These are phyloP conservation scores for Aphelinus atriplicis DNA, from an alignment of 1,140 invertebrate genomes.

Conservation along the genomic window DNA sequence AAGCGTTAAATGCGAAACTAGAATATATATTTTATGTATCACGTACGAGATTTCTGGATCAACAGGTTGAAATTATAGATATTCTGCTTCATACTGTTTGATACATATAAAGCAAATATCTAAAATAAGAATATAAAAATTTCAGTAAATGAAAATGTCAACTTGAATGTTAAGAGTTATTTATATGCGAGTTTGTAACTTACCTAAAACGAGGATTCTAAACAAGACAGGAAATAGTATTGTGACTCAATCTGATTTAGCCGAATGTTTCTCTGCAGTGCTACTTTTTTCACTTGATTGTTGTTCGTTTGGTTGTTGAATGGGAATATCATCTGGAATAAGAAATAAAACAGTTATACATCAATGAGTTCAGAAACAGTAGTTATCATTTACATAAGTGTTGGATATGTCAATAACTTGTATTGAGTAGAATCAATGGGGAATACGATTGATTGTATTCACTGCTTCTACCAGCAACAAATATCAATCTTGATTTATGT, in stretches of 20 bases:
- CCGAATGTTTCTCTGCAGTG: constrained; percentile 11
- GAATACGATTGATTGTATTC: too few relatives aligned
- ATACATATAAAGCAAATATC: constrained; percentile 4
- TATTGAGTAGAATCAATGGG: background rate
- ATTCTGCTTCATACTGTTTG: constrained; percentile 4
- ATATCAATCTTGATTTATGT: too few relatives aligned
- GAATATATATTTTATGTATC: constrained; percentile 7
- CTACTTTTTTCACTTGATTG: constrained; percentile 16
- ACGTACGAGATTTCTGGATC: constrained; percentile 4
- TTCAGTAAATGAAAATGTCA: too few relatives aligned
- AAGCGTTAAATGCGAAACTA: constrained; percentile 18
- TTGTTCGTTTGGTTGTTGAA: constrained; percentile 27
- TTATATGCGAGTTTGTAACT: too few relatives aligned
- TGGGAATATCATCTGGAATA: constrained; percentile 39
- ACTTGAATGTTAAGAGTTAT: too few relatives aligned
- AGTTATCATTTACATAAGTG: too few relatives aligned
- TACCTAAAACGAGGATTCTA: too few relatives aligned
- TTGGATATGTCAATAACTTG: background rate
- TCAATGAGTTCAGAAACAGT: background rate
- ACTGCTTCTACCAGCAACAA: too few relatives aligned
- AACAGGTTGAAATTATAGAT: constrained; percentile 20
- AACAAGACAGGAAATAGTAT: background rate
- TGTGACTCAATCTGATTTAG: constrained; percentile 24
- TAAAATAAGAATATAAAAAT: constrained; percentile 4
- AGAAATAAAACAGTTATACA: background rate